These are phyloP conservation scores for Fulmarus glacialis DNA, from an alignment of 2,113 vertebrate species.

Conservation along the genomic window DNA sequence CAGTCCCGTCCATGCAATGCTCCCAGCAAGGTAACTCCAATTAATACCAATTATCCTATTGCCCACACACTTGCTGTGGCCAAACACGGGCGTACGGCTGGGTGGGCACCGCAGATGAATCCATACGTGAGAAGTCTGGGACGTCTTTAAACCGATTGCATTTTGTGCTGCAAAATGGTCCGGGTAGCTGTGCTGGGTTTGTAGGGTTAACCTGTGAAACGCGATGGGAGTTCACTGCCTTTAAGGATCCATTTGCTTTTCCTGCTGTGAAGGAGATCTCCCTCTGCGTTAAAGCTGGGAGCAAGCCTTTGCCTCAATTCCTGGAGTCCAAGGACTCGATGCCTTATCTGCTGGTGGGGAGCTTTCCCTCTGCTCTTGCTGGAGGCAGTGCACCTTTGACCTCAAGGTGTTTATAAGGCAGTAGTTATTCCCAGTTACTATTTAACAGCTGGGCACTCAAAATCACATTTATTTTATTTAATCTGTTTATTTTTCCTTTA, in stretches of 20 bases:
- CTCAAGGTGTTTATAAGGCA: neutral
- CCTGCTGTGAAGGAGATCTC: neutral
- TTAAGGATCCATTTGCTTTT: neutral
- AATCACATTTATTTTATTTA: conserved; percentile 22
- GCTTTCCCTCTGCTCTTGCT: neutral
- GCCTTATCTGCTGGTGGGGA: neutral
- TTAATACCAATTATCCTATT: accelerated
- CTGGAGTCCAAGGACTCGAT: neutral
- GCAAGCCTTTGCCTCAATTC: neutral
- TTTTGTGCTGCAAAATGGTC: neutral
- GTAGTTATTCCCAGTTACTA: conserved; percentile 15
- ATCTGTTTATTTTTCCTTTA: neutral
- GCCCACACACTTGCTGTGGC: neutral
- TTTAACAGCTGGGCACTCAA: conserved; percentile 43
- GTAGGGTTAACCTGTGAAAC: neutral
- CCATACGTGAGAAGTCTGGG: neutral
- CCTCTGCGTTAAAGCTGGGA: accelerated
- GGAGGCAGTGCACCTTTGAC: conserved; percentile 34
- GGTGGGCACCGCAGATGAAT: no score
- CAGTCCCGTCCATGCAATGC: accelerated
- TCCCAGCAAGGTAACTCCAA: neutral
- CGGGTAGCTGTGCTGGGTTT: accelerated
- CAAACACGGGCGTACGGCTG: accelerated
- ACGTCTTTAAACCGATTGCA: neutral
- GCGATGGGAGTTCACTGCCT: accelerated